Percentiles rank a stretch among this genome's conserved stretches.
Conservation (phyloP, 1,140 invertebrate species). For the Dinoponera quadriceps region DNA sequence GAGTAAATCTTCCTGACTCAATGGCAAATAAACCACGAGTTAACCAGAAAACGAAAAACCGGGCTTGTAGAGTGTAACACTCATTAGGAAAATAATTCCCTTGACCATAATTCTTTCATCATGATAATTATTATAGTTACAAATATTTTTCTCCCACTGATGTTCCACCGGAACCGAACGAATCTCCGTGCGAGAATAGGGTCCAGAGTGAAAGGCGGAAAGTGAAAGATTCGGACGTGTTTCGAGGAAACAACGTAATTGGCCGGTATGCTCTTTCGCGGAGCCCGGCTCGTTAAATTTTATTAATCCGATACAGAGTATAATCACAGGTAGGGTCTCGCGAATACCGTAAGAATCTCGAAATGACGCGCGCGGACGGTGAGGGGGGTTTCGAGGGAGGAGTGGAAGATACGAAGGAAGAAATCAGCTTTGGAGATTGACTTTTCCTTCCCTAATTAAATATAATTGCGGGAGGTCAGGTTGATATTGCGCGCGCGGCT, state of each 20-base stretch:
- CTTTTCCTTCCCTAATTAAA: conserved; percentile 68
- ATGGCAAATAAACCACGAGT: too few relatives aligned
- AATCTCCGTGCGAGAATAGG: background rate
- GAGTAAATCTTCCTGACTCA: too few relatives aligned
- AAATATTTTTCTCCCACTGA: too few relatives aligned
- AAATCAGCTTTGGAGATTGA: conserved; percentile 26
- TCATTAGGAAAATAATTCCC: too few relatives aligned
- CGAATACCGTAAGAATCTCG: conserved; percentile 55
- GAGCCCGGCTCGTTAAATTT: conserved; percentile 67
- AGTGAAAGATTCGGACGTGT: conserved; percentile 40
- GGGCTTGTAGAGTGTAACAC: too few relatives aligned
- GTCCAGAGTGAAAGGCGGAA: background rate
- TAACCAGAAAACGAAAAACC: too few relatives aligned
- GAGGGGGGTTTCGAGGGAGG: background rate
- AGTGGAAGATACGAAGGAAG: background rate
- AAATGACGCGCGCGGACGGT: background rate
- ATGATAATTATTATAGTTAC: too few relatives aligned
- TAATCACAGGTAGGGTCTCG: conserved; percentile 10
- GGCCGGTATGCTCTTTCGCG: conserved; percentile 57
- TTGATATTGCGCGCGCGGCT: conserved; percentile 6
- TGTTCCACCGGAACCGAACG: background rate
- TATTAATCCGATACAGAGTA: conserved; percentile 71
- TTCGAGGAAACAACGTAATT: conserved; percentile 74
- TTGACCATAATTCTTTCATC: too few relatives aligned
- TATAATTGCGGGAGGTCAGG: conserved; percentile 65